Evolutionary conservation across 2,888 invertebrate species (phyloP).

Genomic region (Conus canariensis): DNA sequence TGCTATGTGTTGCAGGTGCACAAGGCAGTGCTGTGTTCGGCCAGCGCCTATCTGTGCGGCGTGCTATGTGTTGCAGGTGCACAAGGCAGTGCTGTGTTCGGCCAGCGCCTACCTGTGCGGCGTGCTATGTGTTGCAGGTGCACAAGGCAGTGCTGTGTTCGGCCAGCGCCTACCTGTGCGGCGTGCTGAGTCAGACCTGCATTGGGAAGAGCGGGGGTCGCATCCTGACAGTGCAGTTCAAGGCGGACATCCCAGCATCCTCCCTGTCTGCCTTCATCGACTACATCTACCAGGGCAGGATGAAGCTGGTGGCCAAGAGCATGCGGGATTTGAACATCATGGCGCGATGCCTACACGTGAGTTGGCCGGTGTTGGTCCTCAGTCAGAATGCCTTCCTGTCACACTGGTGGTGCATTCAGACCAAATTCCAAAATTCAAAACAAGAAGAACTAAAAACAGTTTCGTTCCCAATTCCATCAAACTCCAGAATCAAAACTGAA

Average conservation of each 20-base stretch:
- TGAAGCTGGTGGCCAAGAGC: slow-evolving; percentile 44
- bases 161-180: slow-evolving; percentile 49
- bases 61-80: slow-evolving; percentile 47
- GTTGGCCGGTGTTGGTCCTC: neutral
- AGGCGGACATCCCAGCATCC: slow-evolving; percentile 48
- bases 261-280: slow-evolving; percentile 49
- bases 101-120: slow-evolving; percentile 48
- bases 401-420: neutral
- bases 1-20: neutral
- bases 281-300: slow-evolving; percentile 50
- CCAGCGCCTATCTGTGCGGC: slow-evolving; percentile 48
- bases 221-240: slow-evolving; percentile 41
- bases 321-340: slow-evolving; percentile 48
- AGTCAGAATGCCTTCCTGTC: neutral
- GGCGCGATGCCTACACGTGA: slow-evolving; percentile 48
- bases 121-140: slow-evolving; percentile 46
- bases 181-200: slow-evolving; percentile 46
- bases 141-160: slow-evolving; percentile 52
- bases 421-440: neutral
- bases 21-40: slow-evolving; percentile 49
- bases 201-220: slow-evolving; percentile 41
- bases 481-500: too few species aligned
- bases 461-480: too few species aligned
- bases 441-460: too few species aligned
- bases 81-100: slow-evolving; percentile 50